Evolutionary conservation across 2,113 vertebrate species (phyloP), one percentile per base, ranked within the genome.

Genomic region (Tor tambroides): DNA sequence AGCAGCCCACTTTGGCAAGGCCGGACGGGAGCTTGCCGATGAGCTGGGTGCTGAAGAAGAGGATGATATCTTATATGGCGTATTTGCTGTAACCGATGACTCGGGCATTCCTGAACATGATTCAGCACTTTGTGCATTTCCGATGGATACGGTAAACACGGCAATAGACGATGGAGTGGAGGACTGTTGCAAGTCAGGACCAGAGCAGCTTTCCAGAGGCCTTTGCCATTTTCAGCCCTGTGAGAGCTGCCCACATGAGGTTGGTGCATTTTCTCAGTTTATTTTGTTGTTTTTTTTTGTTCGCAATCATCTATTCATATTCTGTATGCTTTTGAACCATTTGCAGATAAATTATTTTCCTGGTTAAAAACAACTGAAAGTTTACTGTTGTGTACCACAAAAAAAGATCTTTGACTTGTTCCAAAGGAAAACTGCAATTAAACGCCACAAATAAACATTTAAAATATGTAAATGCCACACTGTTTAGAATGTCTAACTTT

Each of bases 61-160:
- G 0, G 96, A 96, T 28, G 91, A 90, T 0, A 95, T 99, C 79
- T 94, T 99, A 0, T 99, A 97, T 0, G 98, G 97, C 0, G 96
- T 96, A 63, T 99, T 99, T 0, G 93, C 94, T 0, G 88, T 95
- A 78, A 95, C 94, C 19, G 82, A 51, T 0, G 92, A 93, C 30
- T 89, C 77, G 0, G 84, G 90, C 0, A 21, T 76, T 14, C 90
- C 92, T 0, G 77, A 28, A 30, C 92, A 91, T 3, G 90, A 92
- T 87, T 99, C 98, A 0, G 97, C 97, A 0, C 92, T 99, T 72
- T 99, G 98, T 0, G 96, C 95, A 14, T 99, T 98, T 84, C 95
- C 96, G 0, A 91, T 99, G 82, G 89, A 84, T 88, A 93, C 93
- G 11, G 94, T 99, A 84, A 94, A 98, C 86, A 91, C 89, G 51